phyloP scores from a whole-genome alignment of 2,797 vertebrate genomes.

The Sebastolobus alascanus region DNA sequence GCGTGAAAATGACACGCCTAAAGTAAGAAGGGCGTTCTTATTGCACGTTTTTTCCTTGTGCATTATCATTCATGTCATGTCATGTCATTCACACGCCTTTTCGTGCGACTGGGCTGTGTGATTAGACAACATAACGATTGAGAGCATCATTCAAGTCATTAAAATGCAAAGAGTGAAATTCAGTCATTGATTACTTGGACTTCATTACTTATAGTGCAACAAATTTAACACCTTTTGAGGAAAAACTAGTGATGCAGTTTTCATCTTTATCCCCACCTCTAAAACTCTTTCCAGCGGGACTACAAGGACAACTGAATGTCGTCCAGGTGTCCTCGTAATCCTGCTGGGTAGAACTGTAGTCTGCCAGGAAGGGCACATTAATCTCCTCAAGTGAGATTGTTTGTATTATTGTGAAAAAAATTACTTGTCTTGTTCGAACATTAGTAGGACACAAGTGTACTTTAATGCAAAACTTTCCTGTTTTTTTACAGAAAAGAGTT shows the following conservation, averaged over 20 bases:
- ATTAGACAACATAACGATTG: conserved; percentile 28
- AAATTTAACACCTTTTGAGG: conserved; percentile 25
- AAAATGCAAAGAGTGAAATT: conserved; percentile 33
- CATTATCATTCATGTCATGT: too few relatives aligned
- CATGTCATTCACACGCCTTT: too few relatives aligned
- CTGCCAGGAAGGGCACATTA: conserved; percentile 3
- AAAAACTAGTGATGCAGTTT: conserved; percentile 9
- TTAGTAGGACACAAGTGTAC: background rate
- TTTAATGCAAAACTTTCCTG: rapidly evolving
- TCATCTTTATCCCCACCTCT: background rate
- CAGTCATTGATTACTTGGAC: conserved; percentile 37
- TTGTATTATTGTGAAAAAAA: conserved; percentile 7
- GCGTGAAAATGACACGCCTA: too few relatives aligned
- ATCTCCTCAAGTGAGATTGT: conserved; percentile 16
- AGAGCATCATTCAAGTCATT: conserved; percentile 38
- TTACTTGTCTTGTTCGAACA: background rate
- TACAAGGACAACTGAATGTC: background rate
- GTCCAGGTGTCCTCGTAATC: conserved; percentile 1
- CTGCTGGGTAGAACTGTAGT: conserved; percentile 1
- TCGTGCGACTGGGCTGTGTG: too few relatives aligned
- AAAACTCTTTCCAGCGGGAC: conserved; percentile 5
- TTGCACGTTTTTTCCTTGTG: too few relatives aligned
- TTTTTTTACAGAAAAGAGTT: background rate
- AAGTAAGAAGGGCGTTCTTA: too few relatives aligned
- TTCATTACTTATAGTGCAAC: conserved; percentile 35